Evolutionary conservation across 1,140 invertebrate species (phyloP).

Genomic region (Conus betulinus): DNA sequence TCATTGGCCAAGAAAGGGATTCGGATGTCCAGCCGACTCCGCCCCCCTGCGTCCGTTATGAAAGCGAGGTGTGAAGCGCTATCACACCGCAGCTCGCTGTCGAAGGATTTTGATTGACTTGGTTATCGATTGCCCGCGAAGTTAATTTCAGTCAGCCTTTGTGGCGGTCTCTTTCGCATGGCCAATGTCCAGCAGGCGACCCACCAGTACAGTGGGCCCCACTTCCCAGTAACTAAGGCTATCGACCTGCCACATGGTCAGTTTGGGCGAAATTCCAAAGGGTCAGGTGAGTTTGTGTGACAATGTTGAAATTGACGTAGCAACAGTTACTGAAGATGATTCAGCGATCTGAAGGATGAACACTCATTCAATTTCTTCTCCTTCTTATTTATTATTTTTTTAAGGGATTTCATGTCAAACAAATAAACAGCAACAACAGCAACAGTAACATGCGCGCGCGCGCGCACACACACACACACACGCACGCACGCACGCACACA

Average conservation of each 20-base stretch:
- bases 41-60: neutral
- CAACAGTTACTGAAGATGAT: neutral
- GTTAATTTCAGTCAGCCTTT: neutral
- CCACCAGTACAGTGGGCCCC: neutral
- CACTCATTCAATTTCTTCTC: too few relatives aligned
- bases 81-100: neutral
- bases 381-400: too few relatives aligned
- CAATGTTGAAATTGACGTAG: neutral
- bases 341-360: too few relatives aligned
- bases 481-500: too few relatives aligned
- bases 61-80: slow-evolving; percentile 2
- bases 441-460: too few relatives aligned
- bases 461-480: too few relatives aligned
- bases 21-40: neutral
- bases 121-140: neutral
- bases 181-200: neutral
- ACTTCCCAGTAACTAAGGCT: too few relatives aligned
- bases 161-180: neutral
- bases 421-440: too few relatives aligned
- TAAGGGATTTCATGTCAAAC: too few relatives aligned
- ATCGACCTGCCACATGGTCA: neutral
- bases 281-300: neutral
- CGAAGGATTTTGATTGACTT: neutral
- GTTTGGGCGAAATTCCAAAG: neutral
- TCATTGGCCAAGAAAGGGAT: neutral